phyloP scores from a whole-genome alignment of 2,797 vertebrate genomes.

The Nyctibius grandis region DNA sequence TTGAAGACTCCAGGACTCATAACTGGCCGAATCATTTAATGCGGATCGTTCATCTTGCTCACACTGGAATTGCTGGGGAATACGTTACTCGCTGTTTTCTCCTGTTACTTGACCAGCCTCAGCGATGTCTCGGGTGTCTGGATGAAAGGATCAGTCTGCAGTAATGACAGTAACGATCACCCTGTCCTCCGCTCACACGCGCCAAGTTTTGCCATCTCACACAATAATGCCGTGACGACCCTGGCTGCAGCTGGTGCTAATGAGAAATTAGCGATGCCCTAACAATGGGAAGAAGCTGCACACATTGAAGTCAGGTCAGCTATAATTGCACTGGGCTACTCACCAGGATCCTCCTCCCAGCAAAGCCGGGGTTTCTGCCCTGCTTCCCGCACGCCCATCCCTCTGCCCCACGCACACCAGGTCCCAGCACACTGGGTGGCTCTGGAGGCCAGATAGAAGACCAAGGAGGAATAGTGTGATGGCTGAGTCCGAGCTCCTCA shows the following conservation, averaged over 20 bases:
- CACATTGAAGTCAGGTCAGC: neutral
- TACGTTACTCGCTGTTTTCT: neutral
- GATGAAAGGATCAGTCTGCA: rapidly evolving
- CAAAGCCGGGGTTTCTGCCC: rapidly evolving
- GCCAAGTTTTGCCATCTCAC: neutral
- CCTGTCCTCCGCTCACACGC: neutral
- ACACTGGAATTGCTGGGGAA: neutral
- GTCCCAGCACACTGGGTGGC: rapidly evolving
- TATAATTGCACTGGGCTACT: neutral
- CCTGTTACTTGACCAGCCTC: too few relatives aligned
- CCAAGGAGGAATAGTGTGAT: too few relatives aligned
- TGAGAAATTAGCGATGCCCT: neutral
- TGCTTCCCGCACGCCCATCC: rapidly evolving
- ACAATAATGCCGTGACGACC: rapidly evolving
- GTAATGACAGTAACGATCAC: neutral
- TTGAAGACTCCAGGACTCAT: neutral
- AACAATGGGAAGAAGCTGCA: neutral
- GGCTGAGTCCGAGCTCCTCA: rapidly evolving
- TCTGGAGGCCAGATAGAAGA: neutral
- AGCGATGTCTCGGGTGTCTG: rapidly evolving
- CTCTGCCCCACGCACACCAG: neutral
- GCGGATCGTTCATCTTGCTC: rapidly evolving
- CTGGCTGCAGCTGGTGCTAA: neutral
- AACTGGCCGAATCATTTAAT: neutral
- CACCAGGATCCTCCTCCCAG: neutral